Evolutionary conservation across 2,888 invertebrate species (phyloP), one percentile per base, ranked within the genome.

Genomic region (Drosophila histrio): DNA sequence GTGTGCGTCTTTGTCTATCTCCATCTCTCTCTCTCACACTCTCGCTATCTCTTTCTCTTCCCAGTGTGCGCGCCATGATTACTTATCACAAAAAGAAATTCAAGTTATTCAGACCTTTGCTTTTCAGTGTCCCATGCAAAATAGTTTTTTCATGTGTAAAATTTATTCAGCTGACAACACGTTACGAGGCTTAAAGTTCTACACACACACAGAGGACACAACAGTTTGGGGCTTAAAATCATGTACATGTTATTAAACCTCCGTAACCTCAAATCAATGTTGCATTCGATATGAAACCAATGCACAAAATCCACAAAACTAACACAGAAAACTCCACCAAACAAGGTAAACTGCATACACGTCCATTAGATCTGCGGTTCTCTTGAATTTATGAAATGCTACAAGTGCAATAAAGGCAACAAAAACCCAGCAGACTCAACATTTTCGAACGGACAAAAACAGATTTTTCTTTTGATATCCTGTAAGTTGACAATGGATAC

Each of bases 61-160:
- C 52, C 28, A 38, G 38, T 26, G 32, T 46, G 3, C 26, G 2
- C 26, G 2, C 26, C 56, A 77, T 83, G 80, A 75, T 77, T 80
- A 62, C 63, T 46, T 57, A 74, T 39, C 59, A 38, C 43, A 50
- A 60, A 50, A 60, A 72, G 38, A 44, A 72, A 65, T 39, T 39
- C 50, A 28, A 52, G 38, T 21, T 52, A 21, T 58, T 44, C 59
- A 44, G 50, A 63, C 43, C 57, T 44, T 64, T 59, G 65, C 59
- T 60, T 75, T 66, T 59, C 36, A 41, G 15, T 62, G 15, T 8
- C 11, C 38, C 50, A 79, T 75, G 83, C 78, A 83, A 82, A 68
- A 68, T 63, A 28, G 50, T 36, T 70, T 39, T 46, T 60, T 21
- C 34, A 17, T 59, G 38, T 43, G 58, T 32, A 54, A 26, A 38